Evolutionary conservation across 2,797 vertebrate genomes (phyloP).

Genomic region (Alcedo atthis): DNA sequence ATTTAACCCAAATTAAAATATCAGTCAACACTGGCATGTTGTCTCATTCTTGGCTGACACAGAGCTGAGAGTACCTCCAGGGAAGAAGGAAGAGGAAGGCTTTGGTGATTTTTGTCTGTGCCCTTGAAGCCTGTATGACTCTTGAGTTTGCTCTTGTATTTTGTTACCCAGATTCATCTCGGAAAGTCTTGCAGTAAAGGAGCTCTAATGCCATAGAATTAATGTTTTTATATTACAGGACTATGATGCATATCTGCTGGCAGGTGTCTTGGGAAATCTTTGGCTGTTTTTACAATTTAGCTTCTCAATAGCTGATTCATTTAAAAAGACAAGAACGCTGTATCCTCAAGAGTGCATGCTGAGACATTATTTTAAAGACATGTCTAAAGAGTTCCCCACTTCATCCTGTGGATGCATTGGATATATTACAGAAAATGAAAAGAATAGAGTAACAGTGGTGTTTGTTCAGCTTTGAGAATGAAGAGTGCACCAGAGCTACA

Average conservation of each 20-base stretch:
- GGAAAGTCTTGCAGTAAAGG: neutral
- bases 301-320: neutral
- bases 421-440: neutral
- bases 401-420: neutral
- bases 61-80: neutral
- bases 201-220: neutral
- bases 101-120: neutral
- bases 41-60: neutral
- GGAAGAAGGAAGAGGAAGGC: neutral
- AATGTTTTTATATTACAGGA: neutral
- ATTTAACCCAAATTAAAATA: neutral
- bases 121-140: neutral
- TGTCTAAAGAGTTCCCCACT: neutral
- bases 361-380: neutral
- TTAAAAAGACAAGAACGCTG: constrained; percentile 22
- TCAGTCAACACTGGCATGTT: rapidly evolving
- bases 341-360: neutral
- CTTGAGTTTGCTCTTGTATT: neutral
- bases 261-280: neutral
- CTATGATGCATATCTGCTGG: neutral
- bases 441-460: neutral
- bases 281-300: constrained; percentile 35
- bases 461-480: neutral
- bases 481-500: neutral
- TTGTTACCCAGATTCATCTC: neutral